Conservation (phyloP, 2,113 vertebrate species). For the Actenoides hombroni region DNA sequence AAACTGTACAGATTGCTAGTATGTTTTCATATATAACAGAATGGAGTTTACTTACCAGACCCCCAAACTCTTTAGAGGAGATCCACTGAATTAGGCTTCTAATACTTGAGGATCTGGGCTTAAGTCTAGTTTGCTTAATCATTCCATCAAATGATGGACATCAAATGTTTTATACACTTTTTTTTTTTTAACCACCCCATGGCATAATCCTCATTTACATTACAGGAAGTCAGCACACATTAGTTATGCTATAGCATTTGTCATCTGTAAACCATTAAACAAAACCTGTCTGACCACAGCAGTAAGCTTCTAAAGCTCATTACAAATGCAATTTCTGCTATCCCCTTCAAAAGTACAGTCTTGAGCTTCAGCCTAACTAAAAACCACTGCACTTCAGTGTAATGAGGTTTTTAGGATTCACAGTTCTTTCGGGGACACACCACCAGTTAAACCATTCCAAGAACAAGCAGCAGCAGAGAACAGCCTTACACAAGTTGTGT, state of each 20-base stretch:
- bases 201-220: neutral
- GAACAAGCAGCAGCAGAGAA: neutral
- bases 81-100: neutral
- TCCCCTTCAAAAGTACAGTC: neutral
- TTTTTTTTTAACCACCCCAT: neutral
- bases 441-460: neutral
- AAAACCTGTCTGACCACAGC: neutral
- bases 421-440: neutral
- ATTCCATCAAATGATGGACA: neutral
- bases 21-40: neutral
- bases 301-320: neutral
- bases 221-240: neutral
- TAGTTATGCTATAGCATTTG: neutral
- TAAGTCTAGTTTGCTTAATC: neutral
- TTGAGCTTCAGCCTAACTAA: neutral
- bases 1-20: neutral
- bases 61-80: neutral
- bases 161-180: neutral
- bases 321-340: neutral
- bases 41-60: neutral
- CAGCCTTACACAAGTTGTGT: rapidly evolving
- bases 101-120: neutral
- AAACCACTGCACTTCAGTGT: neutral
- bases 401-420: neutral
- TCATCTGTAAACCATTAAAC: neutral